Percentiles rank a stretch among this genome's conserved stretches.
Conservation (phyloP, 1,140 invertebrate genomes). For the Eubasilissa regina region DNA sequence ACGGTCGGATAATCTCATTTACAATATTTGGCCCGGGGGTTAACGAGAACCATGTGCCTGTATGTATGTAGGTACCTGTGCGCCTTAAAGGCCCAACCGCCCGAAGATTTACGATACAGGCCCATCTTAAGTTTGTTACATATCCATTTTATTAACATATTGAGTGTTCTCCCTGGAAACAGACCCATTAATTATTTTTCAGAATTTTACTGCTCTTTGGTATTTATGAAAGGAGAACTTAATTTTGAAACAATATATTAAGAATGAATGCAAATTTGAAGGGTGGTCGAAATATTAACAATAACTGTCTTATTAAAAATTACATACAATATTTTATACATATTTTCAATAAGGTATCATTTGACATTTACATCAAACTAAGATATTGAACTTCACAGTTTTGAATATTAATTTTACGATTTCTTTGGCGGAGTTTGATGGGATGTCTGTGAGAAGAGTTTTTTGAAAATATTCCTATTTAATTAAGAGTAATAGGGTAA, state of each 20-base stretch:
- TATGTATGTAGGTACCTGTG: no score
- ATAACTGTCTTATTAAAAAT: no score
- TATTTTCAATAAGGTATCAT: no score
- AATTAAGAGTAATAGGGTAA: no score
- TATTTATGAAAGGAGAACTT: slow-evolving; percentile 33
- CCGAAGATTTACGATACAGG: slow-evolving; percentile 33
- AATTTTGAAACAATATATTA: slow-evolving; percentile 15
- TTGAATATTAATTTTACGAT: no score
- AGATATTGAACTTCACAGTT: no score
- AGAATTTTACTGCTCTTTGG: slow-evolving; percentile 24
- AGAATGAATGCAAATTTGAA: not conserved
- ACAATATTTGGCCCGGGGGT: slow-evolving; percentile 20
- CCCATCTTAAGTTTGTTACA: slow-evolving; percentile 37
- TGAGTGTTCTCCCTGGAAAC: slow-evolving; percentile 36
- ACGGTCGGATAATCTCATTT: slow-evolving; percentile 33
- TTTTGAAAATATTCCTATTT: no score
- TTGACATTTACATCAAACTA: no score
- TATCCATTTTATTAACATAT: slow-evolving; percentile 43
- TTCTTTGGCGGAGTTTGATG: no score
- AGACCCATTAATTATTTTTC: slow-evolving; percentile 36
- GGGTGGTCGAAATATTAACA: no score
- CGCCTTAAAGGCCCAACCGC: slow-evolving; percentile 29
- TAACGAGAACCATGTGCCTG: slow-evolving; percentile 33
- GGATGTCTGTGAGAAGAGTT: no score
- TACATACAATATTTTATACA: no score